Evolutionary conservation across 2,888 invertebrate genomes (phyloP).

Genomic region (Melolontha melolontha): DNA sequence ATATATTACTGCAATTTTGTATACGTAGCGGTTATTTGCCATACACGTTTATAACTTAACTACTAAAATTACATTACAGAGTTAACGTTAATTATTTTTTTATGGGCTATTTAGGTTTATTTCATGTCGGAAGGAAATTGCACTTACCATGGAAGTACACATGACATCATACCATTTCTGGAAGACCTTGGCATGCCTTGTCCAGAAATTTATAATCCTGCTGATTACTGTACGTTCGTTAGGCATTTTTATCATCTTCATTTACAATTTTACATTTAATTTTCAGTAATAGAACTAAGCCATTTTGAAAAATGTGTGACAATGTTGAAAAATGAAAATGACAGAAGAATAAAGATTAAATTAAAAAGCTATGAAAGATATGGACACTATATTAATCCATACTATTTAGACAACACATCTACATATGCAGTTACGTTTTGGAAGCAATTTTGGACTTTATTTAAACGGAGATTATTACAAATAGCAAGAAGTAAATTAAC

Average conservation of each 20-base stretch:
- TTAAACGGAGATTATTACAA: constrained; percentile 31
- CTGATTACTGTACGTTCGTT: constrained; percentile 71
- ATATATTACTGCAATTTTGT: too few relatives aligned
- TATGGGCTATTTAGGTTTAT: constrained; percentile 60
- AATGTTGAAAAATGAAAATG: constrained; percentile 61
- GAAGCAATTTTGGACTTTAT: constrained; percentile 32
- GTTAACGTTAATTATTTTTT: too few relatives aligned
- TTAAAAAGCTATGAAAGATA: constrained; percentile 21
- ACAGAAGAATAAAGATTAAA: constrained; percentile 35
- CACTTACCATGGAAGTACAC: constrained; percentile 76
- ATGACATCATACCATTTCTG: constrained; percentile 78
- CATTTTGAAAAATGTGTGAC: constrained; percentile 57
- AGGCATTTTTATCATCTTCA: background rate
- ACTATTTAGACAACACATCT: constrained; percentile 42
- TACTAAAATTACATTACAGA: too few relatives aligned
- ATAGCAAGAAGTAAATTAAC: constrained; percentile 32
- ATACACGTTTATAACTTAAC: too few relatives aligned
- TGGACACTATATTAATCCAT: constrained; percentile 1
- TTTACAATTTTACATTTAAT: constrained; percentile 10
- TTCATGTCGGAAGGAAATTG: constrained; percentile 73
- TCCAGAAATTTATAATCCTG: constrained; percentile 83
- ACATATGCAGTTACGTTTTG: constrained; percentile 51
- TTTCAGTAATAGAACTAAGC: constrained; percentile 65
- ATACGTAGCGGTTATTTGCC: too few relatives aligned
- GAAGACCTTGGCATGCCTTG: constrained; percentile 74